Evolutionary conservation across 1,140 invertebrate species (phyloP), one percentile per base, ranked within the genome.

Genomic region (Drosophila jambulina): DNA sequence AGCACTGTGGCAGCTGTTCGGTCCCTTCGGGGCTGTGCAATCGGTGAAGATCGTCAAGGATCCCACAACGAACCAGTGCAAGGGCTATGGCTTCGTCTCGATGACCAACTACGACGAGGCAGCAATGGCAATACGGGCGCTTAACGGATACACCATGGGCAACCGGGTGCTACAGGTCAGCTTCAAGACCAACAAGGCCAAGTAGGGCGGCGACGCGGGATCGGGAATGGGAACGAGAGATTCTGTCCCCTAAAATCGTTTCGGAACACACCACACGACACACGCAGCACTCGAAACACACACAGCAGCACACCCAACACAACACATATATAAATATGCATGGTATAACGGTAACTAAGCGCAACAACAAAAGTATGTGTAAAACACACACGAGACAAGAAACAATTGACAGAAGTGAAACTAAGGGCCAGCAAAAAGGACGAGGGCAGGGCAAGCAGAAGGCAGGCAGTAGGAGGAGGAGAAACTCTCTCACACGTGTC

Each of bases 31-130:
- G 90, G 99, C 99, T 86, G 99, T 99, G 86, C 98, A 99, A 93
- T 98, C 97, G 88, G 99, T 99, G 75, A 99, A 99, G 94, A 97
- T 99, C 80, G 99, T 99, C 90, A 97, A 98, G 90, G 99, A 99
- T 94, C 96, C 98, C 92, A 97, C 99, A 93, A 99, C 98, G 80
- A 98, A 99, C 94, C 99, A 99, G 94, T 99, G 99, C 95, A 99
- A 99, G 95, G 99, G 99, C 78, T 99, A 99, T 93, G 99, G 98
- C 43, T 99, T 99, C 94, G 98, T 99, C 42, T 99, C 98, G 71
- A 99, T 99, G 99, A 98, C 98, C 93, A 99, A 99, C 94, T 99
- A 99, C 93, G 98, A 99, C 92, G 99, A 99, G 93, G 98, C 99
- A 17, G 96, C 99, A 17, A 97, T 99, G 91, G 99, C 99, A 76